phyloP scores from a whole-genome alignment of 2,113 vertebrate species.

The Apaloderma vittatum region DNA sequence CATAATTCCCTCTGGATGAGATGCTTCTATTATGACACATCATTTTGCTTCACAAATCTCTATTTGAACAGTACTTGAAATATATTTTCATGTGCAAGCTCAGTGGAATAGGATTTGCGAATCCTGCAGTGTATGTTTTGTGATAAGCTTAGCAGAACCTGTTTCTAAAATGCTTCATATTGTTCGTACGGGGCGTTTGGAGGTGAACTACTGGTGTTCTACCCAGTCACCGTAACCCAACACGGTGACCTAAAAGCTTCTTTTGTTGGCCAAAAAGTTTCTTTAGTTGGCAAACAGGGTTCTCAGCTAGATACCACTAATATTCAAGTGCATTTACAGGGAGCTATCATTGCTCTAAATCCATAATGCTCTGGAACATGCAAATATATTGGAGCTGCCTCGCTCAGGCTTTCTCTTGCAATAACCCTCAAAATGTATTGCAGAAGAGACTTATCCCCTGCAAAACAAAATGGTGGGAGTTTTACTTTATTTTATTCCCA shows the following conservation, averaged over 20 bases:
- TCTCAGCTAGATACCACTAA: neutral
- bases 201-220: neutral
- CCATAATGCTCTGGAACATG: neutral
- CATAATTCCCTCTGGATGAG: neutral
- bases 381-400: neutral
- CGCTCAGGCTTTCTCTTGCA: neutral
- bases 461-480: neutral
- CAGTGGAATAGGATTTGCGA: neutral
- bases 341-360: fast-evolving
- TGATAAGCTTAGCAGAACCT: neutral
- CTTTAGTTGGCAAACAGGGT: neutral
- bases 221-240: neutral
- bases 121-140: neutral
- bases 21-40: neutral
- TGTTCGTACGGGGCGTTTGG: neutral
- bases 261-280: no score
- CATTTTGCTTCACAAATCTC: neutral
- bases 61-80: neutral
- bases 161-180: neutral
- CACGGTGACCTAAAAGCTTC: neutral
- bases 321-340: neutral
- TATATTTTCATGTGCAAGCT: neutral
- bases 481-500: neutral
- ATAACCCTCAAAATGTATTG: neutral
- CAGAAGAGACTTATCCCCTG: neutral